Percentiles rank a stretch among this genome's conserved stretches.
These are phyloP conservation scores for Sylvilagus bachmani DNA, from an alignment of 2,113 vertebrate species.

Conservation along the genomic window DNA sequence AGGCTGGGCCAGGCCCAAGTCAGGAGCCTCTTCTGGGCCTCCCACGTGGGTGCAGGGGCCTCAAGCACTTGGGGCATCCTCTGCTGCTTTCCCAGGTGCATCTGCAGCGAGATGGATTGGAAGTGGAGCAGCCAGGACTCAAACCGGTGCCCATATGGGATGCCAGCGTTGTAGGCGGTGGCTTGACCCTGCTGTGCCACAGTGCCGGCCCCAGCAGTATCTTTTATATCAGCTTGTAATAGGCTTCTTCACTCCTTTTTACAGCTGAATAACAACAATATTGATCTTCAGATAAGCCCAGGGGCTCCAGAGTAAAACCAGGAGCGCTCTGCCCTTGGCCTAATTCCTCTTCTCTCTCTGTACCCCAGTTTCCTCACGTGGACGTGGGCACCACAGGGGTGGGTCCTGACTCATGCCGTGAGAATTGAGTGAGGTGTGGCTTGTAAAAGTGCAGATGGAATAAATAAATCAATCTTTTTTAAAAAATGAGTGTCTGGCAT, in stretches of 20 bases:
- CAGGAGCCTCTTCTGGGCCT: too few relatives aligned
- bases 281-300: slow-evolving; percentile 37
- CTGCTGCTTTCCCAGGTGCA: too few relatives aligned
- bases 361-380: neutral
- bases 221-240: neutral
- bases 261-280: neutral
- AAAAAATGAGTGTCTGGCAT: neutral
- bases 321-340: neutral
- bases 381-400: neutral
- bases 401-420: neutral
- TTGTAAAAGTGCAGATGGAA: neutral
- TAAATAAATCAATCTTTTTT: too few relatives aligned
- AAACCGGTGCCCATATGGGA: too few relatives aligned
- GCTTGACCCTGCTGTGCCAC: neutral
- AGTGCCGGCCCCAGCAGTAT: too few relatives aligned
- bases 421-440: slow-evolving; percentile 14
- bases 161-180: too few relatives aligned
- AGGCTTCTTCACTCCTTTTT: neutral
- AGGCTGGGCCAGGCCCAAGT: too few relatives aligned
- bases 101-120: too few relatives aligned
- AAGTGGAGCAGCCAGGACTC: too few relatives aligned
- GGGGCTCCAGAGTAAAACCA: neutral
- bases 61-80: too few relatives aligned
- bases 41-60: too few relatives aligned
- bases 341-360: neutral